Evolutionary conservation across 2,113 vertebrate species (phyloP), one percentile per base, ranked within the genome.

Genomic region (Piprites chloris): DNA sequence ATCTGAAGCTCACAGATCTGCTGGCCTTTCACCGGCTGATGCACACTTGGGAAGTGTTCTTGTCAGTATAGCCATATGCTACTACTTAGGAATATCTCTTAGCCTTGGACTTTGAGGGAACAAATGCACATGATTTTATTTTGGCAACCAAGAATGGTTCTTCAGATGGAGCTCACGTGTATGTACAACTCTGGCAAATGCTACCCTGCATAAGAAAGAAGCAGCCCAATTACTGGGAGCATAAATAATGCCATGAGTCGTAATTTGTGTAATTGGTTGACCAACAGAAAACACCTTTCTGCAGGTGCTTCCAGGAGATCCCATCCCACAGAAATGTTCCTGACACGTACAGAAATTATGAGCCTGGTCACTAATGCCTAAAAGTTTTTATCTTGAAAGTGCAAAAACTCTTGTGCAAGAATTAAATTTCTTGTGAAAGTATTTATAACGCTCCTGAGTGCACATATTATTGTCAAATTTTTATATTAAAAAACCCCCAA

Each of bases 91-190:
- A 89, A 12, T 73, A 89, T 85, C 50, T 91, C 59, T 67, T 58
- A 90, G 75, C 65, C 93, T 84, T 91, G 92, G 87, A 89, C 92
- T 95, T 93, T 22, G 50, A 72, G 89, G 86, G 79, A 93, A 69
- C 7, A 72, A 96, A 83, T 41, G 69, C 89, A 91, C 75, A 39
- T 92, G 49, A 87, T 95, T 97, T 96, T 90, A 42, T 93, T 96
- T 85, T 92, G 93, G 85, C 55, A 90, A 47, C 88, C 91, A 69
- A 83, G 95, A 97, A 92, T 80, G 96, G 73, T 84, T 94, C 78
- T 83, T 97, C 96, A 96, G 90, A 94, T 96, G 94, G 90, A 95
- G 72, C 75, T 97, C 90, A 62, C 68, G 7, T 79, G 71, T 72
- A 84, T 78, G n/a, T 52, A 37, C 27, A 73, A 63, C 85, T 91